Base-by-base conservation (phyloP, 2,888 invertebrate species). In the Oscheius sp. region DNA sequence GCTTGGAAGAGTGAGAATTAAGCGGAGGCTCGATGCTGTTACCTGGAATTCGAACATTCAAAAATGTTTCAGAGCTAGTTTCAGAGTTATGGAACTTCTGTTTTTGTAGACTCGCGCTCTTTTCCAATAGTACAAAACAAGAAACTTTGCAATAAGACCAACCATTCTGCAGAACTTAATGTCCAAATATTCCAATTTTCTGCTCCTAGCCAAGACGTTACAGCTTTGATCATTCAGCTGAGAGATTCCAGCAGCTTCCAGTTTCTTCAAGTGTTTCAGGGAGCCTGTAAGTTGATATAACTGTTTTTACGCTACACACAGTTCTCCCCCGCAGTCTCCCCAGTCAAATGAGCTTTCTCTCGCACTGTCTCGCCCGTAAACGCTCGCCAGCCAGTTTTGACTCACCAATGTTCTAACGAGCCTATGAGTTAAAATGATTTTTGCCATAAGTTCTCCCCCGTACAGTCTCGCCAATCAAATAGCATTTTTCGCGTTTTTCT, bases 121-220 rank as follows among this genome's bases (percentile, higher is more conserved):
- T 5, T 42, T 5, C 42, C 7, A 7, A 42, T 42, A 21, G 21
- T 21, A 21, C 21, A 21, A 21, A 21, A 21, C 42, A 42, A 42
- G 42, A 33, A 29, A 11, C 10, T 11, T 59, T 5, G 2, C 7
- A 32, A 9, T 55, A 9, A 53, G 21, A 47, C 70, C 11, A n/a
- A 70, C 70, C 42, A 32, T 70, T 70, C 70, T 42, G 32, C 70
- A 70, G 33, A 70, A 70, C 13, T 70, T 70, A 10, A 70, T n/a
- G 32, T 70, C 70, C 29, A 70, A 29, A 59, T 11, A 70, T 29
- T 58, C 58, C 29, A 70, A n/a, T 70, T 47, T 47, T 29, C 4
- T 33, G 33, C 59, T 42, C 11, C 11, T 21, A 4, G 42, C 2
- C 47, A 70, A 13, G 11, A 29, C 48, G 1, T 32, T 2, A 13